Evolutionary conservation across 2,888 invertebrate genomes (phyloP).

Genomic region (Leptopilina syphax): DNA sequence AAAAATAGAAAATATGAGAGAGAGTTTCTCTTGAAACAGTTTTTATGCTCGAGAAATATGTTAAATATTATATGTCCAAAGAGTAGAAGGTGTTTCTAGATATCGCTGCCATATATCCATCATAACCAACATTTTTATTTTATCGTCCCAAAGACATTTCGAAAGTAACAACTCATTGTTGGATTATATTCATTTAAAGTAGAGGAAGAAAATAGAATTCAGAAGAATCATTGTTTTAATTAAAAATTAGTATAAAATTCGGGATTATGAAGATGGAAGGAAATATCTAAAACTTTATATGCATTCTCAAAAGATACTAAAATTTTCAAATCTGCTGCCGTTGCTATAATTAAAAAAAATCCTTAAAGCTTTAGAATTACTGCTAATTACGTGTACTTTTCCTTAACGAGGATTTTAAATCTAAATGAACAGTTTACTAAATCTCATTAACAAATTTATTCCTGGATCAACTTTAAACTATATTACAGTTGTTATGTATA

Average conservation of each 20-base stretch:
- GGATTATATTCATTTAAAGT: not conserved
- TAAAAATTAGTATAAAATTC: slow-evolving; percentile 16
- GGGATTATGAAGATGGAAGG: slow-evolving; percentile 3
- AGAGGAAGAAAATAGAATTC: not conserved
- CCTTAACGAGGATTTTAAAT: not conserved
- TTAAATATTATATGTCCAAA: slow-evolving; percentile 19
- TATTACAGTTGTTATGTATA: not conserved
- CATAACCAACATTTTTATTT: slow-evolving; percentile 29
- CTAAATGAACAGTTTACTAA: not conserved
- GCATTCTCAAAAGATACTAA: not conserved
- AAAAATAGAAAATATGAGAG: slow-evolving; percentile 9
- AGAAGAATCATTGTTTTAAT: slow-evolving; percentile 24
- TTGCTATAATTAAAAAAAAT: not conserved
- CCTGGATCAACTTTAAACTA: not conserved
- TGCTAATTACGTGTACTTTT: slow-evolving; percentile 4
- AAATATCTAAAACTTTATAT: not conserved
- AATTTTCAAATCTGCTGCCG: not conserved
- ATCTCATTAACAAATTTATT: slow-evolving; percentile 8
- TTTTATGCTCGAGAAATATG: not conserved
- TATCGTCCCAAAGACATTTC: slow-evolving; percentile 22
- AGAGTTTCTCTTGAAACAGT: not conserved
- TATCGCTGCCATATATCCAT: slow-evolving; percentile 6
- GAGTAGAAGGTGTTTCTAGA: slow-evolving; percentile 17
- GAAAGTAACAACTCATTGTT: slow-evolving; percentile 1
- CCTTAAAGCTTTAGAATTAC: not conserved